Evolutionary conservation across 2,113 vertebrate genomes (phyloP), one percentile per base, ranked within the genome.

Genomic region (Microtus pennsylvanicus): DNA sequence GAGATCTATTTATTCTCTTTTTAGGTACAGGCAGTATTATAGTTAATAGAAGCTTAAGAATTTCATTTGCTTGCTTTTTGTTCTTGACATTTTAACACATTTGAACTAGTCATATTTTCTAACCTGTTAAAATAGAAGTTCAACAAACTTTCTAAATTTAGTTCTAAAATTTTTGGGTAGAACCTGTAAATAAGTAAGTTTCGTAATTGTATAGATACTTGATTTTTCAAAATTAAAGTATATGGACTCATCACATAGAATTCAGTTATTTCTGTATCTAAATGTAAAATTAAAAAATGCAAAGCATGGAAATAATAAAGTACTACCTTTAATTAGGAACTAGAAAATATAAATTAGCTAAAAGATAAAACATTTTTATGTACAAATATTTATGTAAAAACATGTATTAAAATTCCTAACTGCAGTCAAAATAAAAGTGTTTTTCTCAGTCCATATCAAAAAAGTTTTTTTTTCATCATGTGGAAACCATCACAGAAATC

Each of bases 1-100:
- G 50, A 83, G 47, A 87, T 7, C 69, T 94, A 65, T 96, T 78
- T 80, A 72, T 16, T 65, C 35, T n/a, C 45, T 42, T 58, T 58
- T 58, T 19, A 58, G 55, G 26, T 61, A 7, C n/a, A 81, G 13
- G 30, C 13, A 74, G 47, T 38, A 42, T 38, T 87, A 55, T 6
- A 82, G 65, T 80, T 93, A 72, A 81, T 45, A 38, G 45, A 81
- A 93, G 12, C 58, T 81, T 63, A 63, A 8, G 8, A 90, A 19
- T 45, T 86, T 85, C 63, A 14, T 72, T 52, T 58, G 7, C 26
- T 95, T 52, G 11, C 22, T 55, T 90, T 93, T 63, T 61, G 2
- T 75, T 93, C 45, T 82, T 96, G 89, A 88, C 33, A 82, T 87
- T 91, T 35, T 69, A 91, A 87, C 65, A 90, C 24, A 81, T n/a